phyloP scores from a whole-genome alignment of 35 echinoderm and acorn worm genomes.

The Apostichopus californicus region DNA sequence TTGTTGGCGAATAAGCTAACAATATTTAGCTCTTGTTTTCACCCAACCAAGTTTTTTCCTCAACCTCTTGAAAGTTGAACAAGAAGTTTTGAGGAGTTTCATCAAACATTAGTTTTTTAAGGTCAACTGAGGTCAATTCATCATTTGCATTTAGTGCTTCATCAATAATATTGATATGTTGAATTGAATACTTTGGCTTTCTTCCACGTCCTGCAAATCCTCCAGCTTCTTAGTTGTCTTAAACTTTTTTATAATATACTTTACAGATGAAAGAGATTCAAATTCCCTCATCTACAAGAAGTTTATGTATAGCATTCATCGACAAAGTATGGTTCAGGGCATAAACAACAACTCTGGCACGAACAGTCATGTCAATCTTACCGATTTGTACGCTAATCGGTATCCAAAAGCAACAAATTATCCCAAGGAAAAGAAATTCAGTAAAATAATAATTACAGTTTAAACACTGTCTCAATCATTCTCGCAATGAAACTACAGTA shows the following conservation, averaged over 20 bases:
- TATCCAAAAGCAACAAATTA: no score
- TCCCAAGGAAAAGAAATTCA: no score
- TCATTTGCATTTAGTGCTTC: not conserved
- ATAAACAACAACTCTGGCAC: no score
- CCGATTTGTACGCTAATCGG: no score
- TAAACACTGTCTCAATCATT: no score
- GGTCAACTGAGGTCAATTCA: conserved; percentile 27
- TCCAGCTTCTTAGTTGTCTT: not conserved
- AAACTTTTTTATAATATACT: not conserved
- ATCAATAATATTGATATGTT: conserved; percentile 43
- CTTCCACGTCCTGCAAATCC: not conserved
- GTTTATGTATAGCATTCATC: no score
- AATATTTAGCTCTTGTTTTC: conserved; percentile 44
- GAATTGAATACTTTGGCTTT: not conserved
- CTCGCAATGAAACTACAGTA: no score
- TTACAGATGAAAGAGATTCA: no score
- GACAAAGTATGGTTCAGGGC: no score
- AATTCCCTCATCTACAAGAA: no score
- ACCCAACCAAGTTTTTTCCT: conserved; percentile 19
- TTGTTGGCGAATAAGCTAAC: conserved; percentile 25
- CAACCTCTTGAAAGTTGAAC: conserved; percentile 10
- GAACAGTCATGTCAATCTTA: no score
- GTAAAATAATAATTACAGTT: no score
- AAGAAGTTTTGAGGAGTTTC: not conserved
- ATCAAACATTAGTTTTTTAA: not conserved